Evolutionary conservation across 30 jellyfish, hydroid and myxozoan species (phyloP).

Genomic region (Aurelia coerulea): DNA sequence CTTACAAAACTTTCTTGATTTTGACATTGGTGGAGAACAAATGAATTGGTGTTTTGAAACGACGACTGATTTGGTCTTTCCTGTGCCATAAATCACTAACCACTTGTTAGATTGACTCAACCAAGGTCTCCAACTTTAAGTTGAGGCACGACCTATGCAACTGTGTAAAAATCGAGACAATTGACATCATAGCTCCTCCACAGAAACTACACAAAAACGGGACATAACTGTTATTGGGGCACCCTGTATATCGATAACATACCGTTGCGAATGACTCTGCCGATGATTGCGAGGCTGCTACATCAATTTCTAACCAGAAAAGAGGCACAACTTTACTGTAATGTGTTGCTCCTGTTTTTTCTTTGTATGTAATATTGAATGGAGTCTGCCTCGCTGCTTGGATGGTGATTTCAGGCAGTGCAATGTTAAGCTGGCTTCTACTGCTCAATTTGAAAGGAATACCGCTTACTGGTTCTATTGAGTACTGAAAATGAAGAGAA

Average conservation of each 20-base stretch:
- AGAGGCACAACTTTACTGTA: slow-evolving; percentile 46
- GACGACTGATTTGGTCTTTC: too few relatives aligned
- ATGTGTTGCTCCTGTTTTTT: neutral
- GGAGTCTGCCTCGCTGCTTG: slow-evolving; percentile 57
- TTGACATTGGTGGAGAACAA: too few relatives aligned
- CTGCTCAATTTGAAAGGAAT: neutral
- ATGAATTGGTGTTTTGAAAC: too few relatives aligned
- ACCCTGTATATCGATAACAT: neutral
- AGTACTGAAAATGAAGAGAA: slow-evolving; percentile 19
- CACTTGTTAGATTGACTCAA: too few relatives aligned
- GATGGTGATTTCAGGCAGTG: slow-evolving; percentile 37
- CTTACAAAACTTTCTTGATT: too few relatives aligned
- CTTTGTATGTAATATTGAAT: slow-evolving; percentile 55
- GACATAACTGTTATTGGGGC: too few relatives aligned
- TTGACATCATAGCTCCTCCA: too few relatives aligned
- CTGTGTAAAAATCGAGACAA: too few relatives aligned
- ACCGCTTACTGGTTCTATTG: slow-evolving; percentile 71
- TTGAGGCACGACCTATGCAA: too few relatives aligned
- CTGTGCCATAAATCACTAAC: too few relatives aligned
- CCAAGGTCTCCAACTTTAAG: too few relatives aligned
- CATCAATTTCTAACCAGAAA: slow-evolving; percentile 42
- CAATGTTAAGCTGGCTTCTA: slow-evolving; percentile 46
- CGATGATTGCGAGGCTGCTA: slow-evolving; percentile 6
- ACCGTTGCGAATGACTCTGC: slow-evolving; percentile 15
- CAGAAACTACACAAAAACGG: too few relatives aligned